Base-by-base conservation (phyloP, 2,888 invertebrate species). In the Ethmia dodecea region DNA sequence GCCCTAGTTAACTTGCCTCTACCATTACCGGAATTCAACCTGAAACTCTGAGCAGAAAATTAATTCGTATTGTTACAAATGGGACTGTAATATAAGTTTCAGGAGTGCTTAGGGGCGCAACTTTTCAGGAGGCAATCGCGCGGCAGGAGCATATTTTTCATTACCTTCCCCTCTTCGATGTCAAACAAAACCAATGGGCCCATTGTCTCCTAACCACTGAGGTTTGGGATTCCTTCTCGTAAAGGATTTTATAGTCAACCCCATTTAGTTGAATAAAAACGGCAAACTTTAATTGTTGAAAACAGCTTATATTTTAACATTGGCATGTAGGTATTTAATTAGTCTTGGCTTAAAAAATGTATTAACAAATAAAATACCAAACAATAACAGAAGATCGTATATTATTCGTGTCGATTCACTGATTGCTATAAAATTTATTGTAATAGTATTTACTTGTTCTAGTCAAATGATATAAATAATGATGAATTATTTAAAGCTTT, bases 161-260 rank as follows among this genome's bases (percentile, higher is more conserved):
- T 81, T 81, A 79, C 69, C 65, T 57, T 49, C 59, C 52, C 46
- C 44, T 41, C 24, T 40, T 41, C 34, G 42, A 45, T 61, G 56
- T 48, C 55, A 62, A 67, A 69, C 73, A 70, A 72, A 74, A 71
- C 71, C 68, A 51, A 51, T 35, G 45, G 47, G 45, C 43, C 64
- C 59, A 72, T 80, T 81, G 79, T 79, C 67, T 75, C 59, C 58
- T 67, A 71, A 74, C 73, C 74, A 62, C n/a, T 57, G 14, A 50
- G 47, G 46, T 45, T 33, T 38, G 35, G 37, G 27, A 18, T 1
- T 11, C 10, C 49, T 14, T 71, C 59, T 1, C 35, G 42, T 28
- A 60, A 27, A 37, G 40, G 61, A 37, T 24, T 1, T 1, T 3
- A 43, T 3, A 41, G 44, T 63, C 3, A 31, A 42, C 24, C 2